Base-by-base conservation (phyloP, 1,140 invertebrate species). In the Scaptomyza pallida region DNA sequence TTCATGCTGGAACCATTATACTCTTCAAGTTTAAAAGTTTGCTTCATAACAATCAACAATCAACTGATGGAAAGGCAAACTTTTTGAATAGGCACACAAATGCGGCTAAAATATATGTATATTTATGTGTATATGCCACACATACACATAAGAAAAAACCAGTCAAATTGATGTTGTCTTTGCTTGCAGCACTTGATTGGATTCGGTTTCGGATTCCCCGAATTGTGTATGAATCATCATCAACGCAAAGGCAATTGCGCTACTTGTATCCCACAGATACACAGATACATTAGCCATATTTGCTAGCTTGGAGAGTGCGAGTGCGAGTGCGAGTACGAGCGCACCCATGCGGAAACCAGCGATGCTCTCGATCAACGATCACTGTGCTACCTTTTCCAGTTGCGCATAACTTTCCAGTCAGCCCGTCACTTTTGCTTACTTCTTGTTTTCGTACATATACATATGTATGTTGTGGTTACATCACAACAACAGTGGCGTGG, bases 151-250 rank as follows among this genome's bases (percentile, higher is more conserved):
- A 33, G 19, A 40, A 63, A 77, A 85, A 85, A 85, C 73, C 82
- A 59, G 82, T 74, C 59, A 23, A 40, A 21, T 50, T 44, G 68
- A 64, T 41, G 76, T 76, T 80, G 63, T 63, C 52, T 61, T 30
- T 52, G 45, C 69, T 75, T 50, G 48, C 51, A 56, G 77, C 80
- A 86, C 63, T 85, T 86, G 77, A 63, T 80, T 76, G 69, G 64
- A 80, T 75, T 78, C 52, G 55, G 68, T 82, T 77, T 82, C 67
- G 79, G 80, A 81, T 88, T 88, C 81, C 81, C 81, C 82, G 78
- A 86, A 86, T 62, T 52, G 33, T 9, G 15, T 8, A 68, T 86
- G 81, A 86, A 65, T 86, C 81, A 86, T 68, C 61, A 17, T 50
- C 23, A 26, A n/a, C n/a, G 33, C 37, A 47, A 37, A 16, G 26